These are phyloP conservation scores for Hemistola chrysoprasaria DNA, from an alignment of 2,888 invertebrate genomes.

Conservation along the genomic window DNA sequence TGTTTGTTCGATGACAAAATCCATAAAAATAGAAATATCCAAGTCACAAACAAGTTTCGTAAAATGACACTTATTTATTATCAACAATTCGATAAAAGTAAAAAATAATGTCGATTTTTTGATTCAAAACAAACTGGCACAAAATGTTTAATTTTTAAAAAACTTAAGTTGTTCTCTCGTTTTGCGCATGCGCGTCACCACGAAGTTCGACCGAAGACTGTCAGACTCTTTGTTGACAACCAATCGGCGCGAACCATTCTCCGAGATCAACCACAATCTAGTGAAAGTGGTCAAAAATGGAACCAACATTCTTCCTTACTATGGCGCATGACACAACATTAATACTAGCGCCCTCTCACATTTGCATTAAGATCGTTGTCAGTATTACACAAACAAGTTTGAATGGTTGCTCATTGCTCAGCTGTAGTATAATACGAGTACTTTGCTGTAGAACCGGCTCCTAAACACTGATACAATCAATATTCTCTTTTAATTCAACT, in stretches of 20 bases:
- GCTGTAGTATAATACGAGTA: slow-evolving; percentile 38
- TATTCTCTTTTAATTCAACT: slow-evolving; percentile 1
- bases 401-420: slow-evolving; percentile 44
- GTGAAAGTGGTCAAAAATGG: too few relatives aligned
- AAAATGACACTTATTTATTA: slow-evolving; percentile 27
- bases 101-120: slow-evolving; percentile 4
- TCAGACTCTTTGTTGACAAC: slow-evolving; percentile 26
- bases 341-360: too few relatives aligned
- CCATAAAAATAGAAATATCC: slow-evolving; percentile 40
- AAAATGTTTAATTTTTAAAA: slow-evolving; percentile 29
- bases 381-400: slow-evolving; percentile 57
- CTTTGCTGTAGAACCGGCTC: slow-evolving; percentile 47
- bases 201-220: slow-evolving; percentile 17
- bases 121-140: slow-evolving; percentile 1
- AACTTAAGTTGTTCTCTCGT: slow-evolving; percentile 40
- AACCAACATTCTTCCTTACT: too few relatives aligned
- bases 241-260: slow-evolving; percentile 65
- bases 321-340: too few relatives aligned
- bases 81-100: slow-evolving; percentile 14
- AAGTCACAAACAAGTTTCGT: slow-evolving; percentile 24
- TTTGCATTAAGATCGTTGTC: too few relatives aligned
- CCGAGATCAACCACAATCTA: too few relatives aligned
- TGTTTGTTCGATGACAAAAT: slow-evolving; percentile 46
- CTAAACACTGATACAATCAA: slow-evolving; percentile 31
- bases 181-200: slow-evolving; percentile 46